Conservation (phyloP, 2,113 vertebrate genomes). For the Pelvicachromis taeniatus region DNA sequence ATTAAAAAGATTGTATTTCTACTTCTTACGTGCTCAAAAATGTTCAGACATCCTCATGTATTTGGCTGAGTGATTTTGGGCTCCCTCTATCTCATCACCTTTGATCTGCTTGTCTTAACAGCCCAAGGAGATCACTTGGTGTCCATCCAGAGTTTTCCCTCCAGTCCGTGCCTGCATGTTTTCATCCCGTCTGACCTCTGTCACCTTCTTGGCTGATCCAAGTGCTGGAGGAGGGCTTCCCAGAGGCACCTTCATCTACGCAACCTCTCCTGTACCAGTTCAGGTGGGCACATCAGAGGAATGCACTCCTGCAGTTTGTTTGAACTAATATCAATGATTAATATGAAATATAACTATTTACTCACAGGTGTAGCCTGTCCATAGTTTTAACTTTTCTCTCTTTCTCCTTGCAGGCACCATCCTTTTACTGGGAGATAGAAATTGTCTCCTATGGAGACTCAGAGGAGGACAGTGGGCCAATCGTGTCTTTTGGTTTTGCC, state of each 20-base stretch:
- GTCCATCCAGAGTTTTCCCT: conserved; percentile 90
- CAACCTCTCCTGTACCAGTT: conserved; percentile 89
- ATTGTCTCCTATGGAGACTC: conserved; percentile 97
- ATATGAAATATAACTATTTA: not conserved
- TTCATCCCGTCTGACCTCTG: conserved; percentile 90
- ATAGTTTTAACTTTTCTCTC: not conserved
- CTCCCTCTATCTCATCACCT: not conserved
- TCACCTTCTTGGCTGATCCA: conserved; percentile 95
- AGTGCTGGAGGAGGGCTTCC: conserved; percentile 95
- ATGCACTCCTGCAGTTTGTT: not conserved
- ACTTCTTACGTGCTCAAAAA: not conserved
- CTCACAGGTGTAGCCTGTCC: not conserved
- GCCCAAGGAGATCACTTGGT: conserved; percentile 97
- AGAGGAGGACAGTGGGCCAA: conserved; percentile 94
- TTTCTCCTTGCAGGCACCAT: conserved; percentile 81
- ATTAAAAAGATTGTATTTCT: not conserved
- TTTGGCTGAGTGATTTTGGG: not conserved
- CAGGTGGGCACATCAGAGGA: conserved; percentile 75
- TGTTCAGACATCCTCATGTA: not conserved
- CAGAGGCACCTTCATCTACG: conserved; percentile 94
- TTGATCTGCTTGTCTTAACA: conserved; percentile 46
- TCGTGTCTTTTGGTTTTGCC: conserved; percentile 96
- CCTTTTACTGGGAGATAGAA: conserved; percentile 99
- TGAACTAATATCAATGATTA: not conserved
- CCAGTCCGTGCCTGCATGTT: conserved; percentile 98